These are phyloP conservation scores for Tonatia bakeri DNA, from an alignment of 2,113 vertebrate species.

Conservation along the genomic window DNA sequence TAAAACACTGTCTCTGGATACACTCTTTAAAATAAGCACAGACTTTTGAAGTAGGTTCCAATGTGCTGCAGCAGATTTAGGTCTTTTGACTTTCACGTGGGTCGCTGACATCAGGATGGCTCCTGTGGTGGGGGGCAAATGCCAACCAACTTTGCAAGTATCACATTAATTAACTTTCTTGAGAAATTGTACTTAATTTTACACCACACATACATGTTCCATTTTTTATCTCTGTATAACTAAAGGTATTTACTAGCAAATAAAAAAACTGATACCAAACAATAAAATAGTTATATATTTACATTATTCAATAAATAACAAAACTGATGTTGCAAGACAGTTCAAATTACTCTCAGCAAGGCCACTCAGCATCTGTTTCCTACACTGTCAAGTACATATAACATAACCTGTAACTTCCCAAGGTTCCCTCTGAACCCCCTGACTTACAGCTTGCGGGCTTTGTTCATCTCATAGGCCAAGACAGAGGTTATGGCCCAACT, in stretches of 20 bases:
- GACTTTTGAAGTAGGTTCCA: background rate
- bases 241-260: constrained; percentile 1
- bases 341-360: background rate
- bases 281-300: background rate
- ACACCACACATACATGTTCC: background rate
- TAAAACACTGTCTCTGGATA: background rate
- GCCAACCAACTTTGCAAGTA: background rate
- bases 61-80: background rate
- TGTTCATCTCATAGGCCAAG: background rate
- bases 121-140: background rate
- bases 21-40: background rate
- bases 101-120: background rate
- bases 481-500: background rate
- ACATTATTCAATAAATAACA: background rate
- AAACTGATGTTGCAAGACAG: background rate
- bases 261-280: background rate
- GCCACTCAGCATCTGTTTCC: background rate
- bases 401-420: background rate
- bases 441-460: background rate
- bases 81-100: background rate
- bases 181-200: constrained; percentile 2
- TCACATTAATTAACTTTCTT: background rate
- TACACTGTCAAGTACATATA: background rate
- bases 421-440: background rate
- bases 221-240: background rate